phyloP scores from a whole-genome alignment of 2,888 invertebrate genomes.

The Sphaeridia pumilis region DNA sequence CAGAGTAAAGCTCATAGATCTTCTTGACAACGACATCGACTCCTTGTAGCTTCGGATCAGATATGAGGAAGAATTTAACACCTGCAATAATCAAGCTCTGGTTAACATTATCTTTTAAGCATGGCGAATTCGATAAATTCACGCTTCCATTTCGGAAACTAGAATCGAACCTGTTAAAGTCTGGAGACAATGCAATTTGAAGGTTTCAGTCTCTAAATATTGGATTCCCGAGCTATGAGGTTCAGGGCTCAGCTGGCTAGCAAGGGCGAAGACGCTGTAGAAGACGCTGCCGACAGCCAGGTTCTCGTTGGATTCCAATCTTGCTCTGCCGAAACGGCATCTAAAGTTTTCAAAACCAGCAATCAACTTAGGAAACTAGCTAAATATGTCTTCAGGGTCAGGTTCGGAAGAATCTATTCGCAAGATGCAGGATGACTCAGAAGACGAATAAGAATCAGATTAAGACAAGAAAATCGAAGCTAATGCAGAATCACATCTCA shows the following conservation, averaged over 20 bases:
- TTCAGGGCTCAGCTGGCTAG: conserved; percentile 92
- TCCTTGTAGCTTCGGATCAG: conserved; percentile 72
- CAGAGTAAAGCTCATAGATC: conserved; percentile 93
- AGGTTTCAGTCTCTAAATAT: conserved; percentile 82
- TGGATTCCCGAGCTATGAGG: conserved; percentile 90
- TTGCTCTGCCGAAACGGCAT: conserved; percentile 77
- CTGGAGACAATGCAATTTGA: conserved; percentile 90
- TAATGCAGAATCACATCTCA: too few species aligned
- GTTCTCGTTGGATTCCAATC: conserved; percentile 95
- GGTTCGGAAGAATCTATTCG: too few species aligned
- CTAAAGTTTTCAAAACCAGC: too few species aligned
- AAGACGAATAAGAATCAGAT: too few species aligned
- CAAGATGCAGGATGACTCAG: too few species aligned
- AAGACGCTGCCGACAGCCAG: conserved; percentile 98
- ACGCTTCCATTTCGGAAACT: too few species aligned
- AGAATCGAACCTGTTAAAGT: conserved; percentile 80
- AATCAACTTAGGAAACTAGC: too few species aligned
- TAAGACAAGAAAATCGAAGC: too few species aligned
- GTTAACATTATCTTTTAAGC: too few species aligned
- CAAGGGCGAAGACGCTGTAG: conserved; percentile 93
- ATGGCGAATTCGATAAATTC: too few species aligned
- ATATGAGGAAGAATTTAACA: conserved; percentile 91
- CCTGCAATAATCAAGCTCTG: too few species aligned
- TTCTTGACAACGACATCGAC: conserved; percentile 79
- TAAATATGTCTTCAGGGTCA: too few species aligned